Evolutionary conservation across 2,888 invertebrate species (phyloP).

Genomic region (Chrysomela aeneicollis): DNA sequence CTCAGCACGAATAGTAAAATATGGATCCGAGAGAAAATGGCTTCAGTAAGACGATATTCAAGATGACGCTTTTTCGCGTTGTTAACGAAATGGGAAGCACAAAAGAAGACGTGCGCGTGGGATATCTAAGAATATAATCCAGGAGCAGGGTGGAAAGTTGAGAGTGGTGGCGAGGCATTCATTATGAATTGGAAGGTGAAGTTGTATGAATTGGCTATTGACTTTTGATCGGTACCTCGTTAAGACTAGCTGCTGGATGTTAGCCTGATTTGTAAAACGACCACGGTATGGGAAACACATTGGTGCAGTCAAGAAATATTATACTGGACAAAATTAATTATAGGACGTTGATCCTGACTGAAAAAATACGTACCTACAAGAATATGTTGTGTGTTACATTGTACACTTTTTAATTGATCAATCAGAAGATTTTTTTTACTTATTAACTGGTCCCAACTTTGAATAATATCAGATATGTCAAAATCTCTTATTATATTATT

Average conservation of each 20-base stretch:
- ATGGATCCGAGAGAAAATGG: not conserved
- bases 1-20: not conserved
- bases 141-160: constrained; percentile 35
- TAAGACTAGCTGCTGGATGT: constrained; percentile 57
- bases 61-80: constrained; percentile 15
- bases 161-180: constrained; percentile 35
- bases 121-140: constrained; percentile 26
- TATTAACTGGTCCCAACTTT: too few species aligned
- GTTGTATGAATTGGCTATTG: constrained; percentile 54
- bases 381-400: too few species aligned
- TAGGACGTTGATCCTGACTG: too few species aligned
- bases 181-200: constrained; percentile 44
- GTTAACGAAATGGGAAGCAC: constrained; percentile 12
- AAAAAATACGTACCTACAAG: too few species aligned
- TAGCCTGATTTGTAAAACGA: constrained; percentile 57
- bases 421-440: too few species aligned
- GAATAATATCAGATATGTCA: too few species aligned
- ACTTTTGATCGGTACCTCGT: constrained; percentile 53
- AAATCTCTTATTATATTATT: too few species aligned
- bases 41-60: constrained; percentile 17
- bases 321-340: too few species aligned
- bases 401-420: too few species aligned
- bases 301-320: not conserved
- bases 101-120: constrained; percentile 18
- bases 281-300: constrained; percentile 52